Evolutionary conservation across 2,797 vertebrate genomes (phyloP).

Genomic region (Notoglanidium macrostoma): DNA sequence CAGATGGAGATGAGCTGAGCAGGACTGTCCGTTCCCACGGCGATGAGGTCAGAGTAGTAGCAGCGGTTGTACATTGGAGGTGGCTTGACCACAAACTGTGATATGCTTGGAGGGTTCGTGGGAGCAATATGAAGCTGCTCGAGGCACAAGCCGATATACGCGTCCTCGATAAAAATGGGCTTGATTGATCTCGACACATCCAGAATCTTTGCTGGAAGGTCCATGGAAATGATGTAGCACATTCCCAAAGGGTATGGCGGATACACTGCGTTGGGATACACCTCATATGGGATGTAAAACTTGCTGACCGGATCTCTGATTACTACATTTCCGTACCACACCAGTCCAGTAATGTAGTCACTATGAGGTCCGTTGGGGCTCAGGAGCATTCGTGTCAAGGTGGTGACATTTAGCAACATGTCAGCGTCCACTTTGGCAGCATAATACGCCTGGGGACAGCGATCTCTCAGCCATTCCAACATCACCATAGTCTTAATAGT

Average conservation of each 20-base stretch:
- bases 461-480: conserved; percentile 72
- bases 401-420: conserved; percentile 78
- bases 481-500: conserved; percentile 81
- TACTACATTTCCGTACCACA: conserved; percentile 64
- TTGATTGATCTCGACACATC: conserved; percentile 62
- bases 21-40: conserved; percentile 67
- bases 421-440: conserved; percentile 77
- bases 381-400: conserved; percentile 65
- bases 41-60: conserved; percentile 64
- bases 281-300: conserved; percentile 70
- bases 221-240: conserved; percentile 77
- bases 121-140: conserved; percentile 53
- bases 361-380: conserved; percentile 18
- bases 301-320: conserved; percentile 63
- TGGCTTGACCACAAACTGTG: conserved; percentile 57
- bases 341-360: conserved; percentile 69
- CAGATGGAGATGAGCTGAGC: conserved; percentile 59
- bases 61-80: conserved; percentile 60
- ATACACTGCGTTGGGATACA: conserved; percentile 67
- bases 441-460: conserved; percentile 68
- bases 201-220: conserved; percentile 68
- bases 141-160: conserved; percentile 78
- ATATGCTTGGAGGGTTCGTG: conserved; percentile 51
- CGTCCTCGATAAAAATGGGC: conserved; percentile 79
- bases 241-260: conserved; percentile 77